Evolutionary conservation across 2,797 vertebrate genomes (phyloP), one percentile per base, ranked within the genome.

Genomic region (Champsocephalus gunnari): DNA sequence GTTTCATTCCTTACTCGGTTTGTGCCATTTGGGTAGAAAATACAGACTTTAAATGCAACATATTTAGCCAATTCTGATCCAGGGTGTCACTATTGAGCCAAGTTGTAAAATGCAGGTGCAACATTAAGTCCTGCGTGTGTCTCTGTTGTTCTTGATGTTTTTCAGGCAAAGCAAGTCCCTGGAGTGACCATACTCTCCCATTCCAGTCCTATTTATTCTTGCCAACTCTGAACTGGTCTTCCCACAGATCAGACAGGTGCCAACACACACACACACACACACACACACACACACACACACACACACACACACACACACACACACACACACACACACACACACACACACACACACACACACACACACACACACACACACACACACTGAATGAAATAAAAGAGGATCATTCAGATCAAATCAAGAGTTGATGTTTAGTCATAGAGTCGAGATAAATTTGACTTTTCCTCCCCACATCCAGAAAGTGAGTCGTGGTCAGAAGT

Each of bases 131-230:
- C 5, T 16, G 10, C 4, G 2, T 49, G 4, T 68, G 38, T 71
- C 11, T 59, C 3, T 73, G 12, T 55, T 60, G n/a, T 63, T 0
- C 81, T 28, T 38, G 4, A 38, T 38, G 34, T 38, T 38, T 45
- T 38, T 19, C 68, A 98, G 97, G 96, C 94, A 67, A 93, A 88
- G 54, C 94, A 95, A 77, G 48, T 97, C 80, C 94, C 96, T 0
- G 96, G 96, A 0, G 92, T 97, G 64, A 97, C 95, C 62, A 89
- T 97, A 47, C 94, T 97, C 89, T 93, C 92, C 50, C 97, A 94
- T 68, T 94, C 95, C 2, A 91, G 91, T 67, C 95, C 96, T 0
- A 0, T 98, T 79, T 96, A 95, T 86, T 98, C 98, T 97, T 67
- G 95, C 96, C 81, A 98, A 97, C 0, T 94, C 94, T 57, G 96